A percentile compares a stretch with the other conserved stretches of the same genome.
Conservation (phyloP, 92 coral and sea anemone genomes). For the Chrysogorgia sp. region DNA sequence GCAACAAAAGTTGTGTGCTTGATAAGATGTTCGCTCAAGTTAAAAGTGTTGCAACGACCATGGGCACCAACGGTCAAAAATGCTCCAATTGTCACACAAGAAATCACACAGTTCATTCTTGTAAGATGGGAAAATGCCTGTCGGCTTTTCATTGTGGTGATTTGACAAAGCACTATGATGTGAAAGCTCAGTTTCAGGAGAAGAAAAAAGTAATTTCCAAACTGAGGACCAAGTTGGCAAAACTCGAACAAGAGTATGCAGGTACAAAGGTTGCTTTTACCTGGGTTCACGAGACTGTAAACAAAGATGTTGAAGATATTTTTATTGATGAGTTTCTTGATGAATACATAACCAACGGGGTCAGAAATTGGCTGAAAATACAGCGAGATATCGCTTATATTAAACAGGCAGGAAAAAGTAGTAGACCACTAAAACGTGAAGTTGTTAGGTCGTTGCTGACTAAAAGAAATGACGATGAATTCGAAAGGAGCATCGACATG, state of each 20-base stretch:
- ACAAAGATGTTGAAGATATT: slow-evolving; percentile 56
- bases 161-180: slow-evolving; percentile 47
- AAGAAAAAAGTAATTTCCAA: slow-evolving; percentile 12
- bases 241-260: slow-evolving; percentile 57
- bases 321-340: slow-evolving; percentile 44
- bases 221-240: slow-evolving; percentile 36
- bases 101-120: slow-evolving; percentile 50
- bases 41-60: slow-evolving; percentile 5
- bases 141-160: slow-evolving; percentile 50
- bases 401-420: slow-evolving; percentile 38
- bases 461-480: slow-evolving; percentile 25
- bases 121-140: slow-evolving; percentile 42
- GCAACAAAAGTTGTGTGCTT: neutral
- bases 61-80: slow-evolving; percentile 46
- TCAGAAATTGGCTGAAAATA: slow-evolving; percentile 57
- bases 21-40: neutral
- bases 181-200: slow-evolving; percentile 38
- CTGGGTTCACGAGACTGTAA: slow-evolving; percentile 46
- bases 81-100: slow-evolving; percentile 50
- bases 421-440: slow-evolving; percentile 45
- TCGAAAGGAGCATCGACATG: slow-evolving; percentile 36
- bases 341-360: slow-evolving; percentile 39
- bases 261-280: slow-evolving; percentile 48
- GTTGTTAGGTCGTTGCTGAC: slow-evolving; percentile 40
- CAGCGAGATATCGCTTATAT: slow-evolving; percentile 52